phyloP scores from a whole-genome alignment of 2,113 vertebrate genomes.

The Hippocampus guttulatus region DNA sequence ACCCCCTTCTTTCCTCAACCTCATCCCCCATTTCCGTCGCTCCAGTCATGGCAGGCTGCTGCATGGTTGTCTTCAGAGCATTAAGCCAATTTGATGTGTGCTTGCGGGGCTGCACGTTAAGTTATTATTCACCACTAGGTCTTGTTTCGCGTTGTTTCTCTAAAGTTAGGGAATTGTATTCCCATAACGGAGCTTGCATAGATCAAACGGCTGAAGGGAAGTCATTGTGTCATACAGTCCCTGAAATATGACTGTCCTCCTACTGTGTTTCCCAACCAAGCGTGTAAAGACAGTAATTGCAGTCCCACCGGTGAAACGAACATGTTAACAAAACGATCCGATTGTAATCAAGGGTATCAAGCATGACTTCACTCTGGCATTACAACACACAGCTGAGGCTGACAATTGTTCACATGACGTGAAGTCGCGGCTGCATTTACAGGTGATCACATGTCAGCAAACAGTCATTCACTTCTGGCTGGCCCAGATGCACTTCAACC shows the following conservation, averaged over 20 bases:
- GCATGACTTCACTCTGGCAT: not conserved
- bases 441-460: slow-evolving; percentile 4
- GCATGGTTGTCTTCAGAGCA: slow-evolving; percentile 27
- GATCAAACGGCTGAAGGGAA: not conserved
- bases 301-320: not conserved
- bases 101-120: slow-evolving; percentile 2
- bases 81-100: slow-evolving; percentile 20
- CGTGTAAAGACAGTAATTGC: not conserved
- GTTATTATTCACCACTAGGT: not conserved
- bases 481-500: not conserved
- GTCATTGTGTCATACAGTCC: not conserved
- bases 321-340: not conserved
- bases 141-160: not conserved
- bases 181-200: not conserved
- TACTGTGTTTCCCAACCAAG: not conserved
- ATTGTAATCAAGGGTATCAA: not conserved
- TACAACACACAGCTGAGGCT: not conserved
- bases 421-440: not conserved
- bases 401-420: not conserved
- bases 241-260: not conserved
- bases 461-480: slow-evolving; percentile 5
- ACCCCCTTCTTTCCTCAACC: not conserved
- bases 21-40: slow-evolving; percentile 1
- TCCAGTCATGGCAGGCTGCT: slow-evolving; percentile 23
- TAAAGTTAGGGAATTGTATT: not conserved